Evolutionary conservation across 2,797 vertebrate genomes (phyloP).

Genomic region (Sarcophilus harrisii): DNA sequence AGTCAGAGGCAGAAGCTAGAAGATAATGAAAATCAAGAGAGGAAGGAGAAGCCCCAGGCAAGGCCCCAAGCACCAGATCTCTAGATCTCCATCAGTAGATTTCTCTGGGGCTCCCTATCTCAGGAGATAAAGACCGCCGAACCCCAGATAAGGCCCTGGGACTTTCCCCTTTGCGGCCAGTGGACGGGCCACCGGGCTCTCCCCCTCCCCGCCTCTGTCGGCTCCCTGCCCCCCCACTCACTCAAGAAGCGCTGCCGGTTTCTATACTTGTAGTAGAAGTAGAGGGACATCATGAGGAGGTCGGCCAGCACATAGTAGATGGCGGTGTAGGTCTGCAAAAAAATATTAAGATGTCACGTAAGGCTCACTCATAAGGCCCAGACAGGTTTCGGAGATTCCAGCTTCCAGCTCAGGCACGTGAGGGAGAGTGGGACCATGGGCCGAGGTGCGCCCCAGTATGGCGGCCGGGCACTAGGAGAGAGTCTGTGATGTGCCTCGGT

Average conservation of each 20-base stretch:
- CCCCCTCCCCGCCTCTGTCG: background rate
- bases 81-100: background rate
- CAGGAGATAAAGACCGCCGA: background rate
- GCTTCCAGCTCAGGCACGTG: background rate
- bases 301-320: slow-evolving; percentile 95
- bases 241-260: slow-evolving; percentile 66
- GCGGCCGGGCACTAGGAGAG: background rate
- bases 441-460: background rate
- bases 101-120: background rate
- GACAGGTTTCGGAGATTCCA: background rate
- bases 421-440: background rate
- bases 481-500: background rate
- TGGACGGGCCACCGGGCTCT: background rate
- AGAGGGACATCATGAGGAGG: slow-evolving; percentile 91
- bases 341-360: background rate
- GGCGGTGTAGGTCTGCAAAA: slow-evolving; percentile 92
- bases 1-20: background rate
- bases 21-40: background rate
- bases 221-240: slow-evolving; percentile 58
- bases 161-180: background rate
- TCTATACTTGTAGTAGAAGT: slow-evolving; percentile 89
- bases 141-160: background rate
- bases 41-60: background rate
- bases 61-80: background rate
- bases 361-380: too few species aligned